Evolutionary conservation across 2,113 vertebrate species (phyloP), one percentile per base, ranked within the genome.

Genomic region (Sylvia atricapilla): DNA sequence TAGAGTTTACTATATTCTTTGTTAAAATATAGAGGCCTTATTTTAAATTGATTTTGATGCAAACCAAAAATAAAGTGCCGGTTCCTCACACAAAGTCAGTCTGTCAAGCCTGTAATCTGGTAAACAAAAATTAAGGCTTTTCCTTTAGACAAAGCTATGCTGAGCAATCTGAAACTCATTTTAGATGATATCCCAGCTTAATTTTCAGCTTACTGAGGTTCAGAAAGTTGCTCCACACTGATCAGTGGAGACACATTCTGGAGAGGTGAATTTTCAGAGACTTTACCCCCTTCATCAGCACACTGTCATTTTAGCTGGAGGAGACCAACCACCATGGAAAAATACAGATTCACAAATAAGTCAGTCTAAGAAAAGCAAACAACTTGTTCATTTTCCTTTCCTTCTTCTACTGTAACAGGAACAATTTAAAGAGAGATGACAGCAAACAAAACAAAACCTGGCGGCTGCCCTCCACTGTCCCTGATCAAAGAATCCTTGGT

Each of bases 131-230:
- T 7, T 30, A 47, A 35, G 23, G 5, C 5, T 62, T 64, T 56
- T 83, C 14, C 55, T 95, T 94, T 70, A 94, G 93, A 94, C 70
- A 95, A 96, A 91, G 72, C 53, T 85, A 90, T 73, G 85, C 43
- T 86, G 62, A 81, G n/a, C 59, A 87, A 90, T 55, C 67, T 50
- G 60, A 77, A 30, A 15, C 15, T 89, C 67, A 35, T n/a, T 84
- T 93, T 44, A 47, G 31, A 84, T 76, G 22, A 79, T 87, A 56
- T 20, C 44, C 68, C 78, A 93, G 90, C 72, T 91, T 94, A 30
- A 55, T 63, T 87, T 84, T 74, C 50, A 47, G 53, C 46, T 80
- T 50, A 25, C n/a, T 62, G 25, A 37, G 18, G 12, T 53, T 68
- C 70, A 97, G 88, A 84, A 75, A 81, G 79, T 69, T 83, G 50